Base-by-base conservation (phyloP, 2,888 invertebrate genomes). In the Alviniconcha strummeri region DNA sequence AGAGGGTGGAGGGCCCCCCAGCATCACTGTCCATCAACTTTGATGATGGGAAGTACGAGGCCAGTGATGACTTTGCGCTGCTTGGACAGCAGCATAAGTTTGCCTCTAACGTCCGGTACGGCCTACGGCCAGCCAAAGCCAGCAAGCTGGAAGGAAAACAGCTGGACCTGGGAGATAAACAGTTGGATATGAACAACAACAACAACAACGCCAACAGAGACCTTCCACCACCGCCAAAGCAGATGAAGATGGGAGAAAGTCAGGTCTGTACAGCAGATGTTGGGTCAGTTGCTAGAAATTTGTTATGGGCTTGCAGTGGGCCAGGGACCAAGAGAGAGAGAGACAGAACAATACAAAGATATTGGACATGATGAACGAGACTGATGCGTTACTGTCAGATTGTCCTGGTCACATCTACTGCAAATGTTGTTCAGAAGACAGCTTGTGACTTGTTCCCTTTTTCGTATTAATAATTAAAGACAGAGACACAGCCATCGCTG, bases 31-130 rank as follows among this genome's bases (percentile, higher is more conserved):
- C 88, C 55, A 87, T 87, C 78, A 87, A 90, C 57, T 91, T 88
- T 79, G 87, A 89, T 83, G 88, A 88, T 72, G 81, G 67, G 9
- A 64, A 83, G 71, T 67, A 75, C 9, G 19, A 17, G 64, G 75
- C 60, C 8, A 69, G 56, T 19, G 90, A 91, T 69, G 90, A 92
- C 9, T 93, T 89, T 87, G 88, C 91, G 19, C 89, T 93, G 72
- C 89, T 93, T 64, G 93, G 86, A 13, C 89, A 90, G 83, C 92
- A 93, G 86, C 89, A 90, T 19, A 93, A 92, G 86, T 93, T 93
- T 86, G 87, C 89, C 2, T 67, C 85, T 52, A 93, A 92, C 87
- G 90, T 93, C 2, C 86, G 85, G 36, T 93, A 93, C 85, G 87
- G 86, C 60, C 85, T 88, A 9, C 87, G 88, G 57, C 64, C 78